Evolutionary conservation across 2,797 vertebrate species (phyloP).

Genomic region (Ptychobarbus kaznakovi): DNA sequence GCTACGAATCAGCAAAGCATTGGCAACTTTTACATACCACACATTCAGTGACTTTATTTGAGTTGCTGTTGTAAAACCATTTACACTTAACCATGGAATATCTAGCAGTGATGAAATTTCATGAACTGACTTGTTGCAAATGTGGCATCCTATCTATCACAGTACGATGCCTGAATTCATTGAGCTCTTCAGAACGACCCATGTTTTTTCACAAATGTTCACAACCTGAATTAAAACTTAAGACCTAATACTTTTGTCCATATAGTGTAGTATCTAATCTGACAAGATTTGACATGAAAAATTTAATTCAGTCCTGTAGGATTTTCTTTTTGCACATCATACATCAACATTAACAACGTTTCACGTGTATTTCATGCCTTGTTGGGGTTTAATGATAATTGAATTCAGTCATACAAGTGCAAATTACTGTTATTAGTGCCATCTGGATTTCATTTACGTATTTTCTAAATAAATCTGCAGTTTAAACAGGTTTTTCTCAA

Average conservation of each 20-base stretch:
- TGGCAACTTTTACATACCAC: no score
- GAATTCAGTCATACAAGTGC: neutral
- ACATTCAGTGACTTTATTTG: no score
- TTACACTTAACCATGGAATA: no score
- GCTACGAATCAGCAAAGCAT: no score
- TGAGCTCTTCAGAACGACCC: neutral
- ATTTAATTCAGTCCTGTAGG: neutral
- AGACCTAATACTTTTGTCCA: neutral
- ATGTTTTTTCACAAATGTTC: neutral
- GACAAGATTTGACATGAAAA: neutral
- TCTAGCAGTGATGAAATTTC: no score
- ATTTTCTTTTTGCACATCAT: neutral
- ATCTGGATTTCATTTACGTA: neutral
- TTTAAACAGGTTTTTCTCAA: neutral
- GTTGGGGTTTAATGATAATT: slow-evolving; percentile 8
- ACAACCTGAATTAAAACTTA: neutral
- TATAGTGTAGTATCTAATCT: neutral
- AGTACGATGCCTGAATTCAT: neutral
- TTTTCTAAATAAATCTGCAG: neutral
- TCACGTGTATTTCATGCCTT: neutral
- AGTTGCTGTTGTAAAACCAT: no score
- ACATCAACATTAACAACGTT: neutral
- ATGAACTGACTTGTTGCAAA: no score
- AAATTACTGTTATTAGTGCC: neutral
- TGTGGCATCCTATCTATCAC: neutral